These are phyloP conservation scores for Brachionus koreanus DNA, from an alignment of 1,140 invertebrate genomes.

Conservation along the genomic window DNA sequence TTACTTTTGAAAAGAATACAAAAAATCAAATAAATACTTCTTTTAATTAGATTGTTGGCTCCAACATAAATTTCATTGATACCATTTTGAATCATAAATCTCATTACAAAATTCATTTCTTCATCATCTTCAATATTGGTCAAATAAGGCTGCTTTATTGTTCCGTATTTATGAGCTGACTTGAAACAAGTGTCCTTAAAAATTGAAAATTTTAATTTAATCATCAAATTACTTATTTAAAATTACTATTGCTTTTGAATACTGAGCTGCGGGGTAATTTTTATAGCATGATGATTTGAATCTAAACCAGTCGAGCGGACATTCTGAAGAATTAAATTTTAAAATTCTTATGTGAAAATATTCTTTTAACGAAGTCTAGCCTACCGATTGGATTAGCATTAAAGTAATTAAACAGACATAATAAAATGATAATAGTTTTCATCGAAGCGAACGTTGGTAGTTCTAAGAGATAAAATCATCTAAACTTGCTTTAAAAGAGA, in stretches of 20 bases:
- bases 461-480: background rate
- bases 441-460: background rate
- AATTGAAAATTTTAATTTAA: background rate
- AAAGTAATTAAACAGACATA: background rate
- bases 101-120: slow-evolving; percentile 44
- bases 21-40: background rate
- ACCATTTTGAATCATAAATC: slow-evolving; percentile 29
- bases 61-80: slow-evolving; percentile 36
- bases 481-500: background rate
- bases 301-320: slow-evolving; percentile 40
- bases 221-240: background rate
- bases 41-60: slow-evolving; percentile 35
- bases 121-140: slow-evolving; percentile 37
- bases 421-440: background rate
- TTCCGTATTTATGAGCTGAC: background rate
- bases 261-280: slow-evolving; percentile 24
- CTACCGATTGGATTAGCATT: background rate
- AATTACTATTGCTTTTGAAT: slow-evolving; percentile 35
- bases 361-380: background rate
- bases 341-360: background rate
- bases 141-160: slow-evolving; percentile 26
- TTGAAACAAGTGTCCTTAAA: slow-evolving; percentile 23
- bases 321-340: background rate
- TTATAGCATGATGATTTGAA: slow-evolving; percentile 41
- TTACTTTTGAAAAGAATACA: background rate